Evolutionary conservation across 2,888 invertebrate species (phyloP).

Genomic region (Cataglyphis altisquamis): DNA sequence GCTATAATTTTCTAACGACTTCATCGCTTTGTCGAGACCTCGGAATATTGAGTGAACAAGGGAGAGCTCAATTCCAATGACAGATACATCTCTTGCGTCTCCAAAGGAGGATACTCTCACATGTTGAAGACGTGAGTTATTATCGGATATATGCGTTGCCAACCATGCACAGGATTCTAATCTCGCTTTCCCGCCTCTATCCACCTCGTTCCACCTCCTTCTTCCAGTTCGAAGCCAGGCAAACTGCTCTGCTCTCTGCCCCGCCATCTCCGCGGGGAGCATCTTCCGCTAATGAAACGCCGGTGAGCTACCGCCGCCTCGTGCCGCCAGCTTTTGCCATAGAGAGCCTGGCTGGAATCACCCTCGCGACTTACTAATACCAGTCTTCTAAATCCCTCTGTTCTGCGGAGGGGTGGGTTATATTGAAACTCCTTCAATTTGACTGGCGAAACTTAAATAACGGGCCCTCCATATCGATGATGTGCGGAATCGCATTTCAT

Average conservation of each 20-base stretch:
- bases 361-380: conserved; percentile 76
- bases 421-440: conserved; percentile 81
- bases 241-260: conserved; percentile 41
- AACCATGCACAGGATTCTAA: conserved; percentile 83
- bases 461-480: conserved; percentile 30
- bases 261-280: conserved; percentile 79
- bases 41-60: conserved; percentile 42
- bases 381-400: conserved; percentile 64
- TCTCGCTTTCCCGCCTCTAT: conserved; percentile 80
- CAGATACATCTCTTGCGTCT: conserved; percentile 62
- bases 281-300: conserved; percentile 86
- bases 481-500: conserved; percentile 27
- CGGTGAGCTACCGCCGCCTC: conserved; percentile 85
- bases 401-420: conserved; percentile 72
- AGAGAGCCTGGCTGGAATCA: conserved; percentile 72
- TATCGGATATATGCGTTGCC: conserved; percentile 79
- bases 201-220: conserved; percentile 76
- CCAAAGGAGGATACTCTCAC: conserved; percentile 70
- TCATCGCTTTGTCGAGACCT: conserved; percentile 57
- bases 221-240: conserved; percentile 60
- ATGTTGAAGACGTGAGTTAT: conserved; percentile 75
- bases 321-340: conserved; percentile 82
- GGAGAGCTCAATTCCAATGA: conserved; percentile 61
- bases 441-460: conserved; percentile 50
- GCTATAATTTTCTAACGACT: conserved; percentile 53